Percentiles rank a stretch among this genome's conserved stretches.
Evolutionary conservation across 2,797 vertebrate species (phyloP).

Genomic region (Phoeniculus purpureus): DNA sequence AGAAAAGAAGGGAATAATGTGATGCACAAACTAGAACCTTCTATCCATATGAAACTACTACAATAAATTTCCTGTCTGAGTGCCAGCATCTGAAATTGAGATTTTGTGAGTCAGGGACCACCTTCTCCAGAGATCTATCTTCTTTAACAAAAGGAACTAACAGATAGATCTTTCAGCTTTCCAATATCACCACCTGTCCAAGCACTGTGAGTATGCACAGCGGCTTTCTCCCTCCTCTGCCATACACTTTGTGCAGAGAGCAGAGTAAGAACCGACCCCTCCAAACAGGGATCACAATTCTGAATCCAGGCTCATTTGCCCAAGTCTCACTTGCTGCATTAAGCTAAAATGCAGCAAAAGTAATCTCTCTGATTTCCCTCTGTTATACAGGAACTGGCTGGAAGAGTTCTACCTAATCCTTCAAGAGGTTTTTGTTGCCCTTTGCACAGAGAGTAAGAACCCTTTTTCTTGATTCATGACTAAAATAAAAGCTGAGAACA

Average conservation of each 20-base stretch:
- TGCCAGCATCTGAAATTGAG: background rate
- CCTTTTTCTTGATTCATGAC: background rate
- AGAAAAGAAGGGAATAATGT: background rate
- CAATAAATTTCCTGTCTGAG: background rate
- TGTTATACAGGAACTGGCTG: background rate
- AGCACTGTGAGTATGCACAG: background rate
- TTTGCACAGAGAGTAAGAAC: background rate
- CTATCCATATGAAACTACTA: background rate
- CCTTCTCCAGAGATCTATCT: background rate
- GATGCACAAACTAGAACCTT: background rate
- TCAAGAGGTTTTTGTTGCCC: background rate
- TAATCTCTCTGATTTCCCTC: background rate
- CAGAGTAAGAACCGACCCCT: background rate
- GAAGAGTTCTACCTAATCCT: background rate
- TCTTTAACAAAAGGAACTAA: background rate
- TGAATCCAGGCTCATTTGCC: background rate
- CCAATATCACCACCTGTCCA: background rate
- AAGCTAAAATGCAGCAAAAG: background rate
- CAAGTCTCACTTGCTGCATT: background rate
- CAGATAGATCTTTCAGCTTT: background rate
- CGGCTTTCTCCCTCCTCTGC: background rate
- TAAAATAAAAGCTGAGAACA: background rate
- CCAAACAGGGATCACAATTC: background rate
- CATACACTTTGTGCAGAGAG: background rate
- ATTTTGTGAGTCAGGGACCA: background rate